Evolutionary conservation across 2,113 vertebrate species (phyloP).

Genomic region (Chlorodrepanis virens): DNA sequence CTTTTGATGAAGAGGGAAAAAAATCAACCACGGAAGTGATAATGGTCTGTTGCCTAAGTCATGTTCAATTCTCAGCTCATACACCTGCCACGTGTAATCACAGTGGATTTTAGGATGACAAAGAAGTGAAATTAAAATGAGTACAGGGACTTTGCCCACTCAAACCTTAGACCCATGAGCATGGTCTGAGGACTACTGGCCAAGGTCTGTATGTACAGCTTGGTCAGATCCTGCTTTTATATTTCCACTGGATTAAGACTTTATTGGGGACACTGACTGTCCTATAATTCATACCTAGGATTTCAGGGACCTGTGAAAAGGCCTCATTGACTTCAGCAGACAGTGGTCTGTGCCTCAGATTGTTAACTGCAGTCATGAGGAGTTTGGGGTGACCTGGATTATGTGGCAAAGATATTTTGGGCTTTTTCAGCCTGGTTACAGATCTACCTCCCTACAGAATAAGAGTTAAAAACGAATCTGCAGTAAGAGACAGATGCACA

Average conservation of each 20-base stretch:
- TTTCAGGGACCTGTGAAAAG: not conserved
- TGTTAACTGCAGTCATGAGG: not conserved
- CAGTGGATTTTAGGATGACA: not conserved
- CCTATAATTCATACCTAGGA: not conserved
- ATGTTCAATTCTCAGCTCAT: not conserved
- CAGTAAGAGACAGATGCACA: not conserved
- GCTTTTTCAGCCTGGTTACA: not conserved
- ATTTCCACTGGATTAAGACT: not conserved
- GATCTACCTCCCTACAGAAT: not conserved
- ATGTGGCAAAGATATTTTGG: not conserved
- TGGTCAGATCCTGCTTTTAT: not conserved
- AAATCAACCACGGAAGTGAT: fast-evolving
- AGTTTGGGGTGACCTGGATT: not conserved
- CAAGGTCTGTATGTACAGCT: not conserved
- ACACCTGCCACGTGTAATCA: not conserved
- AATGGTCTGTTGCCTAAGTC: not conserved
- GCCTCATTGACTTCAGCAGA: not conserved
- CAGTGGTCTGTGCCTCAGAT: not conserved
- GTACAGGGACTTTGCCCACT: not conserved
- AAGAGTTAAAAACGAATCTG: not conserved
- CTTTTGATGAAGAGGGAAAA: not conserved
- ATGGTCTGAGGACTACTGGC: not conserved
- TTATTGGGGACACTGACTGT: not conserved
- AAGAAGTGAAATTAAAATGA: not conserved
- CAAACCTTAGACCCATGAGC: not conserved